Conservation (phyloP, 2,113 vertebrate species). For the Mormoops blainvillei region DNA sequence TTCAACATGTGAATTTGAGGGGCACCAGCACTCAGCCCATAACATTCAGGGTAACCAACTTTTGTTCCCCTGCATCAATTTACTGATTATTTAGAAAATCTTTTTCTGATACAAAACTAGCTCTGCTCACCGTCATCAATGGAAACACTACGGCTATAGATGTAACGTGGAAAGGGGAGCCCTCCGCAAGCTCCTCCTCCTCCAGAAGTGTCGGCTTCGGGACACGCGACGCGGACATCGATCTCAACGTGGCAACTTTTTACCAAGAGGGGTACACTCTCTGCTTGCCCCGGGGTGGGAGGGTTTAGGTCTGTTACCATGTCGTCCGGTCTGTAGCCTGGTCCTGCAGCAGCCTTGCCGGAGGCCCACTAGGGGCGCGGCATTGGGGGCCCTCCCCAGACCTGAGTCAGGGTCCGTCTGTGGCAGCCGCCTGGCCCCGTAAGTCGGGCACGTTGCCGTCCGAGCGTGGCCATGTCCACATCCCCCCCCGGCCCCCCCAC, state of each 20-base stretch:
- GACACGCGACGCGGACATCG: rapidly evolving
- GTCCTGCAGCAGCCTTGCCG: too few relatives aligned
- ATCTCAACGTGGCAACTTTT: rapidly evolving
- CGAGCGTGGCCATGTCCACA: rapidly evolving
- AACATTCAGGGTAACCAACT: background rate
- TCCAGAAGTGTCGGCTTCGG: background rate
- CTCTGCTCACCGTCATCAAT: background rate
- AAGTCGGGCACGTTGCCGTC: rapidly evolving
- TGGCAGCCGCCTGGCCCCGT: background rate
- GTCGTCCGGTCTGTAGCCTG: rapidly evolving
- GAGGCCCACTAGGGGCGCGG: rapidly evolving
- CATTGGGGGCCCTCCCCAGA: rapidly evolving
- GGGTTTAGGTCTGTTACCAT: background rate
- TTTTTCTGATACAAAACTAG: background rate
- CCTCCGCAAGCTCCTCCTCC: background rate
- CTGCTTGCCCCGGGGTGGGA: rapidly evolving
- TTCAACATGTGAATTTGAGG: background rate
- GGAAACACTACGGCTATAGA: background rate
- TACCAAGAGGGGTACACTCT: rapidly evolving
- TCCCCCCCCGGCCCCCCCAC: too few relatives aligned
- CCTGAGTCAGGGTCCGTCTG: background rate
- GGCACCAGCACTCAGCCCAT: background rate
- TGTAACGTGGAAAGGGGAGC: background rate
- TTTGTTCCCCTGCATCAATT: background rate
- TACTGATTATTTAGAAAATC: background rate